phyloP scores from a whole-genome alignment of 2,113 vertebrate species.

The Nothocercus nigrocapillus region DNA sequence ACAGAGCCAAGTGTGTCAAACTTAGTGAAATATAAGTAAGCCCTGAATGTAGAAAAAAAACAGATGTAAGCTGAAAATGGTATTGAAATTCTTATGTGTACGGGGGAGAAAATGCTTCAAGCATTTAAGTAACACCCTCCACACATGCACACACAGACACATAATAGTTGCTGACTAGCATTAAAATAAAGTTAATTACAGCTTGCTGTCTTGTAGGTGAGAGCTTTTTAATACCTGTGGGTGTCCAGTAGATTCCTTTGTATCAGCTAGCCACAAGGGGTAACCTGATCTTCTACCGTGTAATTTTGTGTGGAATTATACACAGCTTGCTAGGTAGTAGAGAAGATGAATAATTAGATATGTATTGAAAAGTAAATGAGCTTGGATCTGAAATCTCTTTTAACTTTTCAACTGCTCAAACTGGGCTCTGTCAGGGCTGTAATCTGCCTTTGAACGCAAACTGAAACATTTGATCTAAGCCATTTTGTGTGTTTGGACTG shows the following conservation, averaged over 20 bases:
- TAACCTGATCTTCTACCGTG: neutral
- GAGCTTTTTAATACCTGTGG: conserved; percentile 5
- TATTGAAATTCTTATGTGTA: neutral
- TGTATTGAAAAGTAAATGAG: neutral
- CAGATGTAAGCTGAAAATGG: neutral
- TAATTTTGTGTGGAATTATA: neutral
- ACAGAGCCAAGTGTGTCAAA: neutral
- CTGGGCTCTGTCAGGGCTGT: conserved; percentile 5
- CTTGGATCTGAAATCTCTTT: neutral
- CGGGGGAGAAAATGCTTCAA: neutral
- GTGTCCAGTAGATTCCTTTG: neutral
- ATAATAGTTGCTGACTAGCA: neutral
- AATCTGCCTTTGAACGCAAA: conserved; percentile 23
- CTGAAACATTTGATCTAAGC: neutral
- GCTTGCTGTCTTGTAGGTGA: neutral
- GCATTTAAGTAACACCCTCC: neutral
- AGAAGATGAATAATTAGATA: conserved; percentile 8
- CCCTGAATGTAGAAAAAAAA: neutral
- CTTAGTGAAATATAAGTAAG: neutral
- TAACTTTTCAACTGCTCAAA: neutral
- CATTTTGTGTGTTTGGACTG: neutral
- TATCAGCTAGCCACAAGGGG: neutral
- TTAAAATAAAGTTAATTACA: neutral
- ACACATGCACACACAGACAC: too few relatives aligned
- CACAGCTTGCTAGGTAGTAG: neutral